Evolutionary conservation across 2,113 vertebrate genomes (phyloP), one percentile per base, ranked within the genome.

Genomic region (Tricholaema leucomelas): DNA sequence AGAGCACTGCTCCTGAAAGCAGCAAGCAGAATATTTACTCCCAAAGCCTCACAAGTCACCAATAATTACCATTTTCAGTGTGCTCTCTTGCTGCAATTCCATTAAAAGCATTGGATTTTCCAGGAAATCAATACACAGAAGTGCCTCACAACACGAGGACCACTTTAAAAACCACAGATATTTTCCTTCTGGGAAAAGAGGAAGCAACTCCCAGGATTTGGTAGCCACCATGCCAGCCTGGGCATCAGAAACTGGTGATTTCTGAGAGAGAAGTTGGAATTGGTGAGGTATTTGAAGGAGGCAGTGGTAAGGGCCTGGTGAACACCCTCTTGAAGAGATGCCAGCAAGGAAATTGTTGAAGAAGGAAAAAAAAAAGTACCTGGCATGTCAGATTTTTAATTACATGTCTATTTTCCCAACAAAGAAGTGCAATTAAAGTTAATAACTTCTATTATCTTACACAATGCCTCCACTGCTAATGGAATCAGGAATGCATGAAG

Each of bases 361-460:
- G 90, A n/a, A 80, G 77, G 15, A n/a, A 80, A 46, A 84, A 85
- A 89, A 88, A 94, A 91, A 83, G 88, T 86, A 86, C 79, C 82
- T 86, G 1, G 67, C 86, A 78, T 88, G 92, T 96, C 91, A 91
- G 86, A 73, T 95, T 95, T 96, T 96, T 96, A 96, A 96, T 97
- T 96, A 95, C 85, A 82, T 59, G 65, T 97, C 95, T 96, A 79
- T 94, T 94, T 97, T 89, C 90, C 83, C 78, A 95, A 96, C 94
- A 96, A 97, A 95, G 83, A 88, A 92, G 92, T 54, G 78, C 73
- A 94, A 96, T 96, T 96, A 92, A 96, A 92, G 82, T 91, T 95
- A 95, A 96, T 96, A 58, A 90, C 93, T 93, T 91, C 92, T 93
- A 91, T 94, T 95, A 64, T 92, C 93, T 82, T 93, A 92, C 59